Conservation (phyloP, 2,888 invertebrate genomes). For the Griposia aprilina region DNA sequence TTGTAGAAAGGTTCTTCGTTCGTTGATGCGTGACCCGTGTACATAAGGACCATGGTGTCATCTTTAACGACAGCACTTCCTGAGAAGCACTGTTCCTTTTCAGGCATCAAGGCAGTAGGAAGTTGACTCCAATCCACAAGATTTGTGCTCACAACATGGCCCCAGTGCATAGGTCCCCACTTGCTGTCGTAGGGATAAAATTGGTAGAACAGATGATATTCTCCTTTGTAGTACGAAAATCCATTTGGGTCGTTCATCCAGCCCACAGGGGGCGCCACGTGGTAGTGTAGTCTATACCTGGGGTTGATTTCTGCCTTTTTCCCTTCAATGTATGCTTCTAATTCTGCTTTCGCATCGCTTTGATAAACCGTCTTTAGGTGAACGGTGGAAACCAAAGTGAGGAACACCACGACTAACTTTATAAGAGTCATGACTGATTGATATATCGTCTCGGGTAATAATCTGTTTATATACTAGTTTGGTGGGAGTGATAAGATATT, state of each 20-base stretch:
- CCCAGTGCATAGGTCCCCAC: constrained; percentile 90
- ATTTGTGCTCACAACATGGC: constrained; percentile 86
- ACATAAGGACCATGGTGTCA: constrained; percentile 81
- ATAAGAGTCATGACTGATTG: constrained; percentile 51
- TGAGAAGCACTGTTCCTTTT: constrained; percentile 85
- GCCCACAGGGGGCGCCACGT: constrained; percentile 85
- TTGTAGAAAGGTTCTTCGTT: constrained; percentile 78
- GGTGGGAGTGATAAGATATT: constrained; percentile 51
- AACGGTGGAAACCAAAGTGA: constrained; percentile 68
- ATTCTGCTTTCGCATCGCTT: constrained; percentile 52
- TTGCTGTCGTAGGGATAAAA: constrained; percentile 86
- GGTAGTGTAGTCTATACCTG: constrained; percentile 82
- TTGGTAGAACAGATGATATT: constrained; percentile 90
- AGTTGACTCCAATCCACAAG: constrained; percentile 87
- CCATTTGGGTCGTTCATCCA: constrained; percentile 92
- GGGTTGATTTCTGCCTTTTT: constrained; percentile 80
- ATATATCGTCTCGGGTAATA: constrained; percentile 22
- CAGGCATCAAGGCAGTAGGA: constrained; percentile 88
- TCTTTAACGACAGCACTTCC: constrained; percentile 85
- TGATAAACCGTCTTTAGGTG: constrained; percentile 67
- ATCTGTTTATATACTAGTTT: constrained; percentile 55
- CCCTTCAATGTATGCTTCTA: constrained; percentile 81
- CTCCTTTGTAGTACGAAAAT: constrained; percentile 86
- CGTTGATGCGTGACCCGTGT: constrained; percentile 78
- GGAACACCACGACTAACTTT: constrained; percentile 55